Conservation (phyloP, 2,888 invertebrate genomes). For the Platynereis dumerilii region DNA sequence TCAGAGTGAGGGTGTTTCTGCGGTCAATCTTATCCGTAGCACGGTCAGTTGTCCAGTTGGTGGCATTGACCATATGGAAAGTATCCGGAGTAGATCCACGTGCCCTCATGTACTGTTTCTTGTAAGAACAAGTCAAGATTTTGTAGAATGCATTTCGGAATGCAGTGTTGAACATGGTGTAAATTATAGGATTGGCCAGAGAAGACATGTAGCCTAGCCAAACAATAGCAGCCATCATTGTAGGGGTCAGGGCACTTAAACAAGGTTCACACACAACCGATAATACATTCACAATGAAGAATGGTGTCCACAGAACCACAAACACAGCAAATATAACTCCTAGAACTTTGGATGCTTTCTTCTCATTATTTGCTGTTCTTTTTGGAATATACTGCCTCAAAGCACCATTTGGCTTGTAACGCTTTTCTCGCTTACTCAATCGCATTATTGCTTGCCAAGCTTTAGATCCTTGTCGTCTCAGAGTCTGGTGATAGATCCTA, state of each 20-base stretch:
- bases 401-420: slow-evolving; percentile 3
- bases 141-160: slow-evolving; percentile 57
- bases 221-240: slow-evolving; percentile 54
- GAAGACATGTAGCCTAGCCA: slow-evolving; percentile 63
- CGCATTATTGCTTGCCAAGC: neutral
- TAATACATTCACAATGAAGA: slow-evolving; percentile 58
- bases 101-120: slow-evolving; percentile 31
- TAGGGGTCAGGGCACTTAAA: slow-evolving; percentile 43
- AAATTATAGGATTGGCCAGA: slow-evolving; percentile 62
- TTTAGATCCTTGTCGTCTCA: neutral
- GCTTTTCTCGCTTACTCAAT: neutral
- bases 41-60: slow-evolving; percentile 40
- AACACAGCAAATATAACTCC: slow-evolving; percentile 62
- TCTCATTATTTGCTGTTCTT: slow-evolving; percentile 48
- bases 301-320: slow-evolving; percentile 61
- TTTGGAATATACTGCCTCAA: slow-evolving; percentile 33
- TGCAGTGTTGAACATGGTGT: slow-evolving; percentile 62
- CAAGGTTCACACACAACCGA: slow-evolving; percentile 51
- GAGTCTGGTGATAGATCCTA: neutral
- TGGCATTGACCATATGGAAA: slow-evolving; percentile 38
- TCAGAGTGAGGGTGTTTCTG: slow-evolving; percentile 16
- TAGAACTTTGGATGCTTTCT: slow-evolving; percentile 62
- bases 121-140: slow-evolving; percentile 49
- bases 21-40: slow-evolving; percentile 44
- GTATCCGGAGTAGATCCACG: slow-evolving; percentile 26